Percentiles rank a stretch among this genome's conserved stretches.
phyloP scores from a whole-genome alignment of 1,140 invertebrate genomes.

The Metaphire vulgaris region DNA sequence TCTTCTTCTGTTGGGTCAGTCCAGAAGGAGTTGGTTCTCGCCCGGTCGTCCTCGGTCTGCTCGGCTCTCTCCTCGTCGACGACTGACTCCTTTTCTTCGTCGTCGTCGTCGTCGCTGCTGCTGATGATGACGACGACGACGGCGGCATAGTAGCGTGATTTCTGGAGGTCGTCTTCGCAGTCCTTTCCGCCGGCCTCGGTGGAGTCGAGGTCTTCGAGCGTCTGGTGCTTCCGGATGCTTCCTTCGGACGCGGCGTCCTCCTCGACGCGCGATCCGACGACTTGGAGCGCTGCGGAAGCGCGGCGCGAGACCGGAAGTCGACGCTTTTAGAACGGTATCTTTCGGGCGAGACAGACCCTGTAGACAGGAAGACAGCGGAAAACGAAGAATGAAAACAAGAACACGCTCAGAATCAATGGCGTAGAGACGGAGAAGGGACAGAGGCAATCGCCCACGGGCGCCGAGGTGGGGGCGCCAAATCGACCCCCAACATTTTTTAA shows the following conservation, averaged over 20 bases:
- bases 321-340: not conserved
- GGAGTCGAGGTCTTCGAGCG: not conserved
- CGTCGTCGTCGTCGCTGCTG: not conserved
- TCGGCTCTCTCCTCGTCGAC: not conserved
- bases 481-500: no score
- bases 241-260: no score
- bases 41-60: not conserved
- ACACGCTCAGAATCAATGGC: no score
- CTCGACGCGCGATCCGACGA: not conserved
- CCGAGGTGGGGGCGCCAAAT: no score
- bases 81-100: not conserved
- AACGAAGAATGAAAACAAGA: no score
- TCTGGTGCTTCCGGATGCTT: not conserved
- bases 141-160: not conserved
- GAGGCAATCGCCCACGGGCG: no score
- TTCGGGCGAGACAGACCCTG: not conserved
- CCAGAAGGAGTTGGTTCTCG: not conserved
- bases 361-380: no score
- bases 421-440: no score
- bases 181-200: not conserved
- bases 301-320: not conserved
- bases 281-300: not conserved
- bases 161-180: conserved; percentile 1
- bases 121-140: not conserved
- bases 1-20: not conserved